Evolutionary conservation across 2,113 vertebrate genomes (phyloP), one percentile per base, ranked within the genome.

Genomic region (Pelecanoides urinatrix): DNA sequence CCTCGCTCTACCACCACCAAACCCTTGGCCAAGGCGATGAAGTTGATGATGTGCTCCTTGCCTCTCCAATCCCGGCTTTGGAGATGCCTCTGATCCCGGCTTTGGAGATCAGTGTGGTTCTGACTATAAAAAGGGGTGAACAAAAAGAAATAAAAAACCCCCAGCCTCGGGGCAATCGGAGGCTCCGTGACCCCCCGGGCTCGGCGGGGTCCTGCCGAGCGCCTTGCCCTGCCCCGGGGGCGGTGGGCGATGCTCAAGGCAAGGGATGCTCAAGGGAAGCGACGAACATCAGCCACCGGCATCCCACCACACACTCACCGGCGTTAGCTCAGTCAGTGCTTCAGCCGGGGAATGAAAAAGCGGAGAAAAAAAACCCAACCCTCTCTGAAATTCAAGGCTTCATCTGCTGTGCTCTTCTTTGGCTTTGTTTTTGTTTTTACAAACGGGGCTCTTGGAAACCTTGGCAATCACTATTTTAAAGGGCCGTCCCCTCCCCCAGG

Each of bases 361-460:
- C 3, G 0, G 15, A 70, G 63, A 68, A 82, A 78, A 79, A 25
- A 50, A 50, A 50, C 7, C 13, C 45, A 26, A 17, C 10, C 23
- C 29, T 72, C 25, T 91, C 80, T 77, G 89, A 79, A 89, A 91
- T 82, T 47, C 94, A 81, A 49, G 36, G 68, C 94, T 93, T 83
- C 42, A 3, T 84, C 92, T 32, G 72, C 95, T 38, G 36, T 8
- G 62, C 87, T 92, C 70, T 50, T 85, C 96, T 79, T 44, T 66
- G 91, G 86, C 91, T 95, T 76, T 91, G 92, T 53, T 92, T 96
- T 87, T 96, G 94, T 97, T 96, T 95, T 76, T 29, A 42, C 86
- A 36, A 91, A 70, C 45, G 30, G 89, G 95, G 93, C 96, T 95
- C 95, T 85, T 94, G 85, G 95, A 95, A 96, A 97, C 97, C 94